Evolutionary conservation across 2,888 invertebrate genomes (phyloP), one percentile per base, ranked within the genome.

Genomic region (Drosophila neonasuta): DNA sequence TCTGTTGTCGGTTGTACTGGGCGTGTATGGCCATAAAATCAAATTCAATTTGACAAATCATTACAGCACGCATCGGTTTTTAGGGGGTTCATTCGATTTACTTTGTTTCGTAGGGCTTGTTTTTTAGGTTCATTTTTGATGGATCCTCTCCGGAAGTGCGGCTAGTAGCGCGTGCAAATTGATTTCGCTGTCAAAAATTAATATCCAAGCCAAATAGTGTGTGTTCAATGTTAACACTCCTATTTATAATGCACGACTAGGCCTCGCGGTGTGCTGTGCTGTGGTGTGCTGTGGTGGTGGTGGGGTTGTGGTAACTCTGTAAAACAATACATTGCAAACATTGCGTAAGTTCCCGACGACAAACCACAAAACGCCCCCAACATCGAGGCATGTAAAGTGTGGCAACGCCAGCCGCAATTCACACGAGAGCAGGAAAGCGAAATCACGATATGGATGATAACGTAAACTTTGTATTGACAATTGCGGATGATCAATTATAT

Each of bases 181-280:
- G 84, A 76, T 75, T 75, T 73, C 57, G 68, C 71, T 81, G 86
- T 75, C 86, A 76, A 86, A 79, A 80, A 52, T 52, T 59, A 59
- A 84, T 84, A 71, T 76, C 67, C 69, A 77, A 85, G 71, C 49
- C 61, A 68, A 74, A 77, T 68, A 67, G 60, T 44, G 42, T 29
- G 59, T 64, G 62, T 66, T 72, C 58, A 73, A 60, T 63, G 66
- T 59, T 71, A 65, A 62, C 62, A 77, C 77, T 73, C 77, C 75
- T 62, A 64, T 64, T 70, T 57, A 49, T 55, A 65, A 78, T 69
- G 61, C 74, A 57, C 45, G 74, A 41, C 58, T 48, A 51, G 68
- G 20, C 56, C 52, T 50, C 42, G 49, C 52, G 49, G 50, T 56
- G 17, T 34, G 46, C 49, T 24, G 45, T 13, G 13, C 1, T 39